Percentiles rank a stretch among this genome's conserved stretches.
phyloP scores from a whole-genome alignment of 1,140 invertebrate genomes.

The Drosophila suzukii region DNA sequence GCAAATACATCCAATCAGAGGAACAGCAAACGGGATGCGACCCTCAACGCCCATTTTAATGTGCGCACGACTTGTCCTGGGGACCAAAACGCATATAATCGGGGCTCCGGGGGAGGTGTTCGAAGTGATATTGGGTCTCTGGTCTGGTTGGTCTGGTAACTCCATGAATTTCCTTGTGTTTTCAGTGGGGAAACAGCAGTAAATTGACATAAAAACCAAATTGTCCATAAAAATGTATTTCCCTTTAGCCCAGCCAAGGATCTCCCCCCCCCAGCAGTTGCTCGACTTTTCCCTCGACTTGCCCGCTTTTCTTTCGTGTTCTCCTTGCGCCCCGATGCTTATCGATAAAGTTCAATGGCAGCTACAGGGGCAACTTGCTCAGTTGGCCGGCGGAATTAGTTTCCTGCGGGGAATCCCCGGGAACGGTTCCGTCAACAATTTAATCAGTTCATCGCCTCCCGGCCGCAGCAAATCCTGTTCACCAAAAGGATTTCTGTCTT shows the following conservation, averaged over 20 bases:
- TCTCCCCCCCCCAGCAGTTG: conserved; percentile 44
- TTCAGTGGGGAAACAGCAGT: conserved; percentile 77
- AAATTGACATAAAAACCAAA: conserved; percentile 83
- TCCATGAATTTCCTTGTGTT: conserved; percentile 81
- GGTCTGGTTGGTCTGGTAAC: conserved; percentile 56
- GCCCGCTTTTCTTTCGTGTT: conserved; percentile 12
- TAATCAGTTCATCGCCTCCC: conserved; percentile 75
- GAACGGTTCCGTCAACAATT: conserved; percentile 71
- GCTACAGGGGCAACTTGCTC: conserved; percentile 46
- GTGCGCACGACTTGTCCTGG: conserved; percentile 51
- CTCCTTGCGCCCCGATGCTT: conserved; percentile 54
- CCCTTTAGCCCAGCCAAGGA: conserved; percentile 72
- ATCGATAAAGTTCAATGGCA: conserved; percentile 78
- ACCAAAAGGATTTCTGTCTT: conserved; percentile 54
- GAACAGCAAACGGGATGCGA: conserved; percentile 52
- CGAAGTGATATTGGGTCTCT: conserved; percentile 51
- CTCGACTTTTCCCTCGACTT: conserved; percentile 17
- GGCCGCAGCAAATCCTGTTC: conserved; percentile 65
- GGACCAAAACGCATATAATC: conserved; percentile 11
- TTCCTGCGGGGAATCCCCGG: conserved; percentile 54
- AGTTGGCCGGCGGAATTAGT: conserved; percentile 73
- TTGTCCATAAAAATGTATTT: conserved; percentile 83
- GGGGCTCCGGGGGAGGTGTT: background rate
- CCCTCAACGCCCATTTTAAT: conserved; percentile 78
- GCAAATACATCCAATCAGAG: conserved; percentile 73